Conservation (phyloP, 2,113 vertebrate species). For the Myrmophylax atrothorax region DNA sequence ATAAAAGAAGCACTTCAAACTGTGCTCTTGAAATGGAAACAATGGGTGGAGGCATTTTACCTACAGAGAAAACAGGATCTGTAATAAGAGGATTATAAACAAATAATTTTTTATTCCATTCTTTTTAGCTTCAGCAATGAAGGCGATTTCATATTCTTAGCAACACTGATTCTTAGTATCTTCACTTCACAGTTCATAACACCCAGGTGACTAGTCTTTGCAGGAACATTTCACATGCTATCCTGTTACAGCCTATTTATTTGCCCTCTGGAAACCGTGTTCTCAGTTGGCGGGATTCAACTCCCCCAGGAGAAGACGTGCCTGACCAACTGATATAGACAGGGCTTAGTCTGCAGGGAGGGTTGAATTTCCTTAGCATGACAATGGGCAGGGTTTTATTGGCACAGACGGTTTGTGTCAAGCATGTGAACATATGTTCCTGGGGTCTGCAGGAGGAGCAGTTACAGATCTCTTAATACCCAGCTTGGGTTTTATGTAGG, state of each 20-base stretch:
- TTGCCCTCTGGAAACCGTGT: slow-evolving; percentile 39
- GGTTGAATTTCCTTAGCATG: slow-evolving; percentile 44
- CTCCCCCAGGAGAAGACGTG: slow-evolving; percentile 15
- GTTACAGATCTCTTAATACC: slow-evolving; percentile 10
- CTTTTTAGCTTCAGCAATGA: slow-evolving; percentile 23
- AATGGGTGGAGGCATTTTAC: background rate
- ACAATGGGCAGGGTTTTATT: slow-evolving; percentile 44
- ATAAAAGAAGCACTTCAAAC: background rate
- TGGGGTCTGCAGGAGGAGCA: slow-evolving; percentile 36
- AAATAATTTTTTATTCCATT: slow-evolving; percentile 6
- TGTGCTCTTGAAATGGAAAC: background rate
- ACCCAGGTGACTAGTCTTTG: slow-evolving; percentile 48
- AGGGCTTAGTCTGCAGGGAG: slow-evolving; percentile 14
- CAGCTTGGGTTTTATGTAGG: background rate
- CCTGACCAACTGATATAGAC: slow-evolving; percentile 23
- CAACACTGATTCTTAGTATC: slow-evolving; percentile 9
- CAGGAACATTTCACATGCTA: slow-evolving; percentile 46
- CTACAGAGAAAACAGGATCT: background rate
- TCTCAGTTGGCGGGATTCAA: background rate
- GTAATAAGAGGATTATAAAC: background rate
- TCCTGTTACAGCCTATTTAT: slow-evolving; percentile 49
- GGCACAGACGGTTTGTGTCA: slow-evolving; percentile 49
- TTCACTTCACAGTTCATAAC: slow-evolving; percentile 27
- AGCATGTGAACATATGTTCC: slow-evolving; percentile 47
- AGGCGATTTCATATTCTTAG: slow-evolving; percentile 17